Conservation (phyloP, 2,797 vertebrate genomes). For the Pipistrellus kuhlii region DNA sequence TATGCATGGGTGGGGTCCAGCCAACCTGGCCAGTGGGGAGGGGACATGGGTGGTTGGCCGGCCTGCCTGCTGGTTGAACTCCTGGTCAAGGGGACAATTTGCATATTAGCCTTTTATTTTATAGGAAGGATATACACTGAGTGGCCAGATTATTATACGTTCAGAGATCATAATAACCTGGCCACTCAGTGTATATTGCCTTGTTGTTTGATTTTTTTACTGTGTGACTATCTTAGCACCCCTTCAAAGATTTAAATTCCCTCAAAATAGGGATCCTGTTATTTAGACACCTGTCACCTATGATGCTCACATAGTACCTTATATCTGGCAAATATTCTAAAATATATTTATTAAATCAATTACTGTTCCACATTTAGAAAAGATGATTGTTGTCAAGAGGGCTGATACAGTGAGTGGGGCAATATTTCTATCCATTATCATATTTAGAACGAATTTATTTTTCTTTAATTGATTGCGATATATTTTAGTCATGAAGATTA, state of each 20-base stretch:
- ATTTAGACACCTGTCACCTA: neutral
- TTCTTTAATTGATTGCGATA: conserved; percentile 53
- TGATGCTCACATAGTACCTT: neutral
- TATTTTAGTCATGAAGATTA: conserved; percentile 38
- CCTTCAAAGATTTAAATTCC: neutral
- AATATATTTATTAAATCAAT: conserved; percentile 46
- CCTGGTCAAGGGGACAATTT: too few relatives aligned
- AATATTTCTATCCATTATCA: neutral
- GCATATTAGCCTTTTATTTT: too few relatives aligned
- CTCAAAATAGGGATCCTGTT: neutral
- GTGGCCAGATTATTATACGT: too few relatives aligned
- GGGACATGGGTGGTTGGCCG: too few relatives aligned
- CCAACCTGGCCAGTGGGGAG: too few relatives aligned
- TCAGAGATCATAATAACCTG: too few relatives aligned
- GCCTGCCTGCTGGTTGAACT: too few relatives aligned
- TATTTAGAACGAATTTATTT: conserved; percentile 36
- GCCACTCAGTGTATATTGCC: neutral
- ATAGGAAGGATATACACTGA: too few relatives aligned
- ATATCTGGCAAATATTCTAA: neutral
- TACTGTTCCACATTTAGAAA: conserved; percentile 12
- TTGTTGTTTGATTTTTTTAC: neutral
- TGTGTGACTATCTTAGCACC: neutral
- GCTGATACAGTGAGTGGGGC: neutral
- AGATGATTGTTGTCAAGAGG: neutral
- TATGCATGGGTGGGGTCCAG: too few relatives aligned